Evolutionary conservation across 2,797 vertebrate species (phyloP).

Genomic region (Bovichtus diacanthus): DNA sequence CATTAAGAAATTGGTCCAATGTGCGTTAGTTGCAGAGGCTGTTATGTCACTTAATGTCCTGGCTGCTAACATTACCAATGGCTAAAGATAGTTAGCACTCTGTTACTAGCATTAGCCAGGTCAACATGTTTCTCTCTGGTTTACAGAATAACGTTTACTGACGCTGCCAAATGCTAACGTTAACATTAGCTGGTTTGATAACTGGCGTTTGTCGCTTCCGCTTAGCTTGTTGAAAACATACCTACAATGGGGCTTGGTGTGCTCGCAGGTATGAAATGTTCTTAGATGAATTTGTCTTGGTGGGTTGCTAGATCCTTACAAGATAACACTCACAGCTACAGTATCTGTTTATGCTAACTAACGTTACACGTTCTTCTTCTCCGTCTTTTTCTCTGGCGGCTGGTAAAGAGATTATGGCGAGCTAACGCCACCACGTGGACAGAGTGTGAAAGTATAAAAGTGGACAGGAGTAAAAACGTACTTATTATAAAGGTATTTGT

Average conservation of each 20-base stretch:
- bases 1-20: neutral
- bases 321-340: slow-evolving; percentile 14
- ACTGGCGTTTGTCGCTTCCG: neutral
- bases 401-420: fast-evolving
- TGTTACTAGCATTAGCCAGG: slow-evolving; percentile 42
- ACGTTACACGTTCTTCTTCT: slow-evolving; percentile 22
- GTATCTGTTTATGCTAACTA: slow-evolving; percentile 57
- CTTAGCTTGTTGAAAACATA: slow-evolving; percentile 35
- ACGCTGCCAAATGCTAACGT: slow-evolving; percentile 16
- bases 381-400: neutral
- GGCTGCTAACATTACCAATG: neutral
- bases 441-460: neutral
- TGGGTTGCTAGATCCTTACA: slow-evolving; percentile 12
- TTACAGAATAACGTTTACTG: slow-evolving; percentile 16
- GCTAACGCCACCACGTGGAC: slow-evolving; percentile 46
- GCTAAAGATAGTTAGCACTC: slow-evolving; percentile 3
- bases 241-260: slow-evolving; percentile 26
- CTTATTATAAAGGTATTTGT: too few relatives aligned
- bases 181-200: slow-evolving; percentile 10
- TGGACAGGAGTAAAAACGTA: too few relatives aligned
- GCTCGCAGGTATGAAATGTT: neutral
- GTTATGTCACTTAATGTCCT: neutral
- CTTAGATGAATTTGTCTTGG: slow-evolving; percentile 13
- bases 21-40: neutral
- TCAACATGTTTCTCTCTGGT: slow-evolving; percentile 38